Base-by-base conservation (phyloP, 1,140 invertebrate genomes). In the Telenomus remus region DNA sequence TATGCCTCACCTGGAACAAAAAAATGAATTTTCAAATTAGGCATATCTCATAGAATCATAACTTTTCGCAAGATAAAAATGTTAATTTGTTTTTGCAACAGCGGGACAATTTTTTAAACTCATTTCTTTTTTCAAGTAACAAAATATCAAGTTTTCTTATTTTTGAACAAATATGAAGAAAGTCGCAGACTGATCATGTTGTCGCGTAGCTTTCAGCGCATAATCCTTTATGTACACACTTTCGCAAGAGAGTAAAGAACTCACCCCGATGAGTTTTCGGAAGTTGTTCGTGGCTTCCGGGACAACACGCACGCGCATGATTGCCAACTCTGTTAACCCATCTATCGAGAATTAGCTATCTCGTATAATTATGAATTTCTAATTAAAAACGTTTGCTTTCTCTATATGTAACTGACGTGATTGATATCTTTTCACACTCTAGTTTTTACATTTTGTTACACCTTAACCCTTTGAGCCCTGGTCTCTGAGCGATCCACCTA, bases 341-440 rank as follows among this genome's bases (percentile, higher is more conserved):
- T 63, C 66, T 59, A 43, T 55, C 43, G 61, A 34, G 44, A 57
- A 48, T 50, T 14, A 39, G 14, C 61, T 57, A 79, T n/a, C n/a
- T n/a, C n/a, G n/a, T n/a, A n/a, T n/a, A 76, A 80, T 79, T 75
- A 63, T 64, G 53, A 79, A 80, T 63, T 80, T 79, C 74, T 79
- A 80, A 80, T 79, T 77, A 74, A 71, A 55, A 61, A 16, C 53
- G 33, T n/a, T n/a, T n/a, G n/a, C n/a, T n/a, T n/a, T n/a, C n/a
- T n/a, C n/a, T n/a, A n/a, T n/a, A n/a, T n/a, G n/a, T n/a, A n/a
- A n/a, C n/a, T n/a, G n/a, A n/a, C n/a, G n/a, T n/a, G n/a, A n/a
- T n/a, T n/a, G n/a, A n/a, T n/a, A n/a, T n/a, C n/a, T n/a, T n/a
- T n/a, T n/a, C n/a, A n/a, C n/a, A n/a, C n/a, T n/a, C n/a, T n/a